Evolutionary conservation across 1,140 invertebrate species (phyloP), one percentile per base, ranked within the genome.

Genomic region (Lithobius niger): DNA sequence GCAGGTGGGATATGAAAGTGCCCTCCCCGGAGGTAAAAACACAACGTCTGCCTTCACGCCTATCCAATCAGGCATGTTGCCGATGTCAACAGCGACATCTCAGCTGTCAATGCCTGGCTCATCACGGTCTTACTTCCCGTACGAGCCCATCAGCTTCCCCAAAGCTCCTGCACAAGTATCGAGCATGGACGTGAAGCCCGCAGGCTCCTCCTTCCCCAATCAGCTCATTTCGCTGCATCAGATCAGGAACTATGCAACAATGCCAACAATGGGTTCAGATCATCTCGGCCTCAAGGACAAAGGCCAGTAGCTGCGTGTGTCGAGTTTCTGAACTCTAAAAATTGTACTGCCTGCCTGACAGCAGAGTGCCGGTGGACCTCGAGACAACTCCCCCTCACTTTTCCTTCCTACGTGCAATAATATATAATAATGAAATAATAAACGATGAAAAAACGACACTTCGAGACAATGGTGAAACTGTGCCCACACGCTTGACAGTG

Each of bases 181-280:
- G 56, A 56, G 57, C 16, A 72, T 73, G 70, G 71, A 73, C 26
- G 67, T 72, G 61, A 74, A 74, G 63, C 68, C 71, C 57, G 71
- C 71, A 42, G 67, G 77, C 67, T 64, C 71, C 61, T 65, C 69
- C 56, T 94, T 92, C 70, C 90, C 91, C 48, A 95, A 94, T 69
- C 91, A 95, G 69, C 77, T 96, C 63, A 92, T 97, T 65, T 94
- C 90, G 59, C 76, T 97, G 52, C 90, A 96, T 72, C 91, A 96
- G 73, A 96, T 97, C 64, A 80, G 92, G 64, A 97, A 95, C 70
- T 96, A 95, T 74, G 89, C 91, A 57, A 88, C 92, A 69, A 89
- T 93, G 68, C 88, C 88, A 3, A 79, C 70, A 75, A 67, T 72
- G 77, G 75, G 64, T 45, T 64, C 73, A 57, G 75, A 78, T 60